Percentiles rank a stretch among this genome's conserved stretches.
These are phyloP conservation scores for Colossoma macropomum DNA, from an alignment of 2,113 vertebrate genomes.

Conservation along the genomic window DNA sequence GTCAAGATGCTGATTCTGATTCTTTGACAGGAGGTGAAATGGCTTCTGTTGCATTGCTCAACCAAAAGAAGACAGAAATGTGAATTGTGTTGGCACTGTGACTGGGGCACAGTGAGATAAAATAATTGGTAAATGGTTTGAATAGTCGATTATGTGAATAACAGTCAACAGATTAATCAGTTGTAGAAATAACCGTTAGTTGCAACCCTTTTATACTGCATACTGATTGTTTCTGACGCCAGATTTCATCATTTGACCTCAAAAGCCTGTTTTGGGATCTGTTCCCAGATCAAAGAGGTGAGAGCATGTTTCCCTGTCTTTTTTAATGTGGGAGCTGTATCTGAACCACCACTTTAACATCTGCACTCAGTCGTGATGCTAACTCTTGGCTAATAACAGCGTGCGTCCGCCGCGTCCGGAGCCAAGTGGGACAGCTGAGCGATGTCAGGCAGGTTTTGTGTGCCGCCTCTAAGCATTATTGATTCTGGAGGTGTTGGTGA, in stretches of 20 bases:
- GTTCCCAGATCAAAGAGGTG: conserved; percentile 57
- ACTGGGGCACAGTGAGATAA: too few species aligned
- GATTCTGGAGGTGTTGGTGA: conserved; percentile 62
- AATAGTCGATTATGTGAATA: background rate
- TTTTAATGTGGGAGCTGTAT: conserved; percentile 63
- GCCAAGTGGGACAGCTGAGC: conserved; percentile 78
- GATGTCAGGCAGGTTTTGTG: conserved; percentile 68
- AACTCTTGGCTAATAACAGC: conserved; percentile 75
- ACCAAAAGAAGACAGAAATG: too few species aligned
- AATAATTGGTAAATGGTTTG: background rate
- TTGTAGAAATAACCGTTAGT: background rate
- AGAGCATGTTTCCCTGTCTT: conserved; percentile 62
- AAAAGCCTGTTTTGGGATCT: background rate
- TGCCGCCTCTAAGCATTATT: conserved; percentile 72
- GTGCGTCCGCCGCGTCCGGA: conserved; percentile 62
- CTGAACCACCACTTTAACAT: conserved; percentile 78
- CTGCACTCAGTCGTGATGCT: conserved; percentile 77
- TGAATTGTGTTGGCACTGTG: too few species aligned
- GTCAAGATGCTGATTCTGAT: too few species aligned
- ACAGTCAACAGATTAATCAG: background rate
- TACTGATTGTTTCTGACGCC: background rate
- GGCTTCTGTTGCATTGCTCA: too few species aligned
- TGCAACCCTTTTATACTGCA: background rate
- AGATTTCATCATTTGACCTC: conserved; percentile 17
- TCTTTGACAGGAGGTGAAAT: too few species aligned